Conservation (phyloP, 1,140 invertebrate species). For the Drosophila ambigua region DNA sequence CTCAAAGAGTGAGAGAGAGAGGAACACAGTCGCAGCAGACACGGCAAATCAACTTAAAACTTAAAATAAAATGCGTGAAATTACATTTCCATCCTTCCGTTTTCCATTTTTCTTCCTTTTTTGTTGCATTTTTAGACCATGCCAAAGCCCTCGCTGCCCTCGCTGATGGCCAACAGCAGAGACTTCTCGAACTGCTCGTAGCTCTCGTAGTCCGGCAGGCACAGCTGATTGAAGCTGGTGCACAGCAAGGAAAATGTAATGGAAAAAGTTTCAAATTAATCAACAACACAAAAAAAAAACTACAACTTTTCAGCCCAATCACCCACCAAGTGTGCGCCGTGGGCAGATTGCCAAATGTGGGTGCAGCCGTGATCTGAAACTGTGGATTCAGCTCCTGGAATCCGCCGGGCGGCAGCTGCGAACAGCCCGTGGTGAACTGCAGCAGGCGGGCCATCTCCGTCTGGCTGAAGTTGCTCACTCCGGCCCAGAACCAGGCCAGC, state of each 20-base stretch:
- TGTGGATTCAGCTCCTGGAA: conserved; percentile 94
- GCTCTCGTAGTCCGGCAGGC: conserved; percentile 96
- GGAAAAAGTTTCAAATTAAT: conserved; percentile 24
- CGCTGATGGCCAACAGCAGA: conserved; percentile 95
- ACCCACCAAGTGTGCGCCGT: conserved; percentile 95
- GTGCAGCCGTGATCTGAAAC: conserved; percentile 95
- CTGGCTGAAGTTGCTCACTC: conserved; percentile 94
- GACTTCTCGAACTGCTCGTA: conserved; percentile 97
- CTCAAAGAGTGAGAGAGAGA: conserved; percentile 58
- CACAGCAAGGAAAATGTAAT: conserved; percentile 24
- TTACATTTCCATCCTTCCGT: conserved; percentile 1
- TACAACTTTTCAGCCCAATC: conserved; percentile 17
- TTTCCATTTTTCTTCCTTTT: background rate
- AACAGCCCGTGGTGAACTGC: conserved; percentile 97
- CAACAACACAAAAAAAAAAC: conserved; percentile 27
- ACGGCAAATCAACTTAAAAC: conserved; percentile 25
- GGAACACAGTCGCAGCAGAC: conserved; percentile 73
- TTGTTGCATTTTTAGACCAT: conserved; percentile 88
- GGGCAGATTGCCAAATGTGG: conserved; percentile 94
- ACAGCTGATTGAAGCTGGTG: conserved; percentile 96
- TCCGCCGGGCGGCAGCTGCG: conserved; percentile 95
- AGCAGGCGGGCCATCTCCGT: conserved; percentile 96
- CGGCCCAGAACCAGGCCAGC: conserved; percentile 97
- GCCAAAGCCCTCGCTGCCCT: conserved; percentile 97
- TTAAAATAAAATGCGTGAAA: conserved; percentile 1